phyloP scores from a whole-genome alignment of 1,140 invertebrate genomes.

The Drosophila eugracilis region DNA sequence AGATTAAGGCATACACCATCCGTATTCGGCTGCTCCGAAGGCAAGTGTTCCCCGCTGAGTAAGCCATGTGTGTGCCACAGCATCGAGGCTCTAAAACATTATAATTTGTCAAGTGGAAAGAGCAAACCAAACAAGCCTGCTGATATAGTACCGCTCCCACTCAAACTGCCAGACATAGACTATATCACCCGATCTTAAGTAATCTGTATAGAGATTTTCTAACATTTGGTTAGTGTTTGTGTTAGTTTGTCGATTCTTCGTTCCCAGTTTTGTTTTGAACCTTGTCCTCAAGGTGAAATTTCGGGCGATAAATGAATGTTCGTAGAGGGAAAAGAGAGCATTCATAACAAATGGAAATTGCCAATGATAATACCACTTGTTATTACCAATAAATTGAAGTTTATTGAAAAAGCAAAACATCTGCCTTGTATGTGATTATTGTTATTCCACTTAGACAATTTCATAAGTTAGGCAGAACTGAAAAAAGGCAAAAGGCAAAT shows the following conservation, averaged over 20 bases:
- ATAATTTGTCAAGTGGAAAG: slow-evolving; percentile 54
- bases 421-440: background rate
- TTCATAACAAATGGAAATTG: slow-evolving; percentile 40
- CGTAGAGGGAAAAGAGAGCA: background rate
- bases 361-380: background rate
- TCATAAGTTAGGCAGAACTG: slow-evolving; percentile 23
- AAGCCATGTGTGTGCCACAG: slow-evolving; percentile 94
- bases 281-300: slow-evolving; percentile 67
- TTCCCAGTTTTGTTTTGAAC: slow-evolving; percentile 62
- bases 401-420: background rate
- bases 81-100: slow-evolving; percentile 30
- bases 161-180: slow-evolving; percentile 17
- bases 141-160: slow-evolving; percentile 36
- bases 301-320: slow-evolving; percentile 56
- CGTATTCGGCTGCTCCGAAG: slow-evolving; percentile 78
- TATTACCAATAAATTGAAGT: background rate
- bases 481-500: no score
- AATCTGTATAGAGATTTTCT: slow-evolving; percentile 43
- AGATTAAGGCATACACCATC: slow-evolving; percentile 94
- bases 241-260: slow-evolving; percentile 21
- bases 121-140: slow-evolving; percentile 37
- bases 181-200: slow-evolving; percentile 65
- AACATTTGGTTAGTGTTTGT: slow-evolving; percentile 26
- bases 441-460: slow-evolving; percentile 1
- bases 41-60: slow-evolving; percentile 88